Evolutionary conservation across 2,888 invertebrate genomes (phyloP).

Genomic region (Cheiracanthium punctorium): DNA sequence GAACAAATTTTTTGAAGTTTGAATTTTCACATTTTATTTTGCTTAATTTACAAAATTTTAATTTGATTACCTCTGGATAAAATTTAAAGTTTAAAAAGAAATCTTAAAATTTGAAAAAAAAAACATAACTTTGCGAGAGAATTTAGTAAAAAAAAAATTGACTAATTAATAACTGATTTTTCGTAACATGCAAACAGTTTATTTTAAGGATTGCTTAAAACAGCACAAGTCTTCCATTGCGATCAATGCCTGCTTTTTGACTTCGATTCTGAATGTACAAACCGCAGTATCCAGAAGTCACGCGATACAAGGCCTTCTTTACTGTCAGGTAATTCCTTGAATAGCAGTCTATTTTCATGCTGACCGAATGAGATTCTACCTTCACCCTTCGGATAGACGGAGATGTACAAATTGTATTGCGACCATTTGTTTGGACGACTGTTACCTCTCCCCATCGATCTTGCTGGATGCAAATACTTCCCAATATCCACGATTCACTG

Average conservation of each 20-base stretch:
- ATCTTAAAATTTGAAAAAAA: too few relatives aligned
- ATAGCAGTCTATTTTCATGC: constrained; percentile 90
- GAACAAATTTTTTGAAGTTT: too few relatives aligned
- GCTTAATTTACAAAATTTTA: too few relatives aligned
- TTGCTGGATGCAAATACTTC: constrained; percentile 64
- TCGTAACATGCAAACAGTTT: too few relatives aligned
- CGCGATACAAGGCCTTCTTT: constrained; percentile 88
- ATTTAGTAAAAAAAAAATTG: too few relatives aligned
- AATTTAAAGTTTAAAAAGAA: too few relatives aligned
- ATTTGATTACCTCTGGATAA: too few relatives aligned
- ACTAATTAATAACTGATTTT: too few relatives aligned
- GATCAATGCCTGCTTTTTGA: constrained; percentile 93
- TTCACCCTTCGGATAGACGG: constrained; percentile 88
- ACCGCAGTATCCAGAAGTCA: constrained; percentile 91
- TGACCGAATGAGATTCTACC: constrained; percentile 88
- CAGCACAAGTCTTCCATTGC: constrained; percentile 87
- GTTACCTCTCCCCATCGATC: constrained; percentile 74
- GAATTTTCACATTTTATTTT: too few relatives aligned
- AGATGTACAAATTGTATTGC: constrained; percentile 88
- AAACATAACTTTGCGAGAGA: too few relatives aligned
- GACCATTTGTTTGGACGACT: constrained; percentile 87
- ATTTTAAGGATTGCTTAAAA: too few relatives aligned
- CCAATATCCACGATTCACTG: constrained; percentile 81
- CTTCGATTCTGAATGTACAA: constrained; percentile 94
- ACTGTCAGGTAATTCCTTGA: constrained; percentile 79